phyloP scores from a whole-genome alignment of 1,140 invertebrate genomes.

The Brachystomella parvula region DNA sequence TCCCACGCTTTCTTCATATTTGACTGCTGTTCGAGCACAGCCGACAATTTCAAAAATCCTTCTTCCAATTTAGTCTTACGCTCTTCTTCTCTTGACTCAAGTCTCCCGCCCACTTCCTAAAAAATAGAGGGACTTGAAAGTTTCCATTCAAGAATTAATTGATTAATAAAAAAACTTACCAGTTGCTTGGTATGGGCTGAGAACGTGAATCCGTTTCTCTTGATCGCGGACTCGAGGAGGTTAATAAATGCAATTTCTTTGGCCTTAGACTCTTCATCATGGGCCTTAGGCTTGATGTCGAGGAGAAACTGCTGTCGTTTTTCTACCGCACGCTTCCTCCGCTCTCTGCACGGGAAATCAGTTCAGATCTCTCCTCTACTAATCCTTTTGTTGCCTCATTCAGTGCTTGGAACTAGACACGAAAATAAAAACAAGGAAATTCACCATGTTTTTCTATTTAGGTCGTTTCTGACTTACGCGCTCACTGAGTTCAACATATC shows the following conservation, averaged over 20 bases:
- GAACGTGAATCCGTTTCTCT: constrained; percentile 77
- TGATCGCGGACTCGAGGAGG: constrained; percentile 88
- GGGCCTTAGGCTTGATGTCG: constrained; percentile 84
- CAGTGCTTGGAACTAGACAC: constrained; percentile 68
- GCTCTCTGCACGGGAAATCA: constrained; percentile 57
- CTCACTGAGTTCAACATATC: constrained; percentile 35
- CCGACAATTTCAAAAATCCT: constrained; percentile 88
- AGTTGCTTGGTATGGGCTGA: constrained; percentile 53
- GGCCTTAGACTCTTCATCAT: constrained; percentile 93
- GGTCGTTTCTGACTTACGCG: constrained; percentile 8
- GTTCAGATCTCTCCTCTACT: constrained; percentile 69
- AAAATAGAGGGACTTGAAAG: constrained; percentile 12
- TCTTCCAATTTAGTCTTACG: constrained; percentile 68
- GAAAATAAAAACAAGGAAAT: no score
- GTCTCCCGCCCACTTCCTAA: constrained; percentile 67
- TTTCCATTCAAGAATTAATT: constrained; percentile 4
- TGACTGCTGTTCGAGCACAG: constrained; percentile 78
- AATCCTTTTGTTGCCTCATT: constrained; percentile 77
- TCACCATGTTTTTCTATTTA: no score
- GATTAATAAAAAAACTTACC: not conserved
- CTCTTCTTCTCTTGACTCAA: constrained; percentile 67
- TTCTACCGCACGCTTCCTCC: constrained; percentile 75
- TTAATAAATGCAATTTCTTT: constrained; percentile 98
- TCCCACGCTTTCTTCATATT: constrained; percentile 76
- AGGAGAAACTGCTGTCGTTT: constrained; percentile 72